These are phyloP conservation scores for Aphelenchoides avenae DNA, from an alignment of 1,140 invertebrate genomes.

Conservation along the genomic window DNA sequence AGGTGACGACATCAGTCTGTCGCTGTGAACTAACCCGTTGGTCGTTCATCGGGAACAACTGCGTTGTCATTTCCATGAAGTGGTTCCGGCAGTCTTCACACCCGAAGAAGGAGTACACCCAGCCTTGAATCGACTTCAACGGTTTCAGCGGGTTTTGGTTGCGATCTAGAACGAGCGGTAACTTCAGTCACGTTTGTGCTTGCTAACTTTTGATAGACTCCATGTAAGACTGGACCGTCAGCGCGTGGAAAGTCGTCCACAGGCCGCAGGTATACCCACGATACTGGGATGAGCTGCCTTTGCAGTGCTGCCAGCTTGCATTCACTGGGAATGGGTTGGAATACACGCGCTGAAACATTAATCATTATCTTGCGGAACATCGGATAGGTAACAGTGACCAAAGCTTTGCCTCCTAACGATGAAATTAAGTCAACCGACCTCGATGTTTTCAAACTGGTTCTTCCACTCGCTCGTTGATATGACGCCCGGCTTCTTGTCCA, in stretches of 20 bases:
- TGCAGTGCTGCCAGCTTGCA: constrained; percentile 74
- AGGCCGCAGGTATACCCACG: constrained; percentile 91
- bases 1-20: constrained; percentile 2
- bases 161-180: constrained; percentile 28
- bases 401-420: neutral
- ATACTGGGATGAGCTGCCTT: constrained; percentile 69
- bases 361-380: too few relatives aligned
- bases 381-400: neutral
- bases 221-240: constrained; percentile 75
- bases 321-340: constrained; percentile 61
- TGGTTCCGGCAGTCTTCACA: constrained; percentile 53
- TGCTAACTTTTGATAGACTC: constrained; percentile 58
- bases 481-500: constrained; percentile 32
- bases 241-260: constrained; percentile 88
- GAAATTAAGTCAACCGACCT: constrained; percentile 27
- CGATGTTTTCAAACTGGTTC: constrained; percentile 51
- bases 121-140: constrained; percentile 55
- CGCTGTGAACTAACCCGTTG: constrained; percentile 44
- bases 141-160: constrained; percentile 46
- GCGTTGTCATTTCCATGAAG: constrained; percentile 59
- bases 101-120: constrained; percentile 58
- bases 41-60: constrained; percentile 55
- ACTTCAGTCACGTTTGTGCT: constrained; percentile 4
- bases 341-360: constrained; percentile 28
- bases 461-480: constrained; percentile 43